Conservation (phyloP, 35 echinoderm and acorn worm genomes). For the Acanthaster planci region DNA sequence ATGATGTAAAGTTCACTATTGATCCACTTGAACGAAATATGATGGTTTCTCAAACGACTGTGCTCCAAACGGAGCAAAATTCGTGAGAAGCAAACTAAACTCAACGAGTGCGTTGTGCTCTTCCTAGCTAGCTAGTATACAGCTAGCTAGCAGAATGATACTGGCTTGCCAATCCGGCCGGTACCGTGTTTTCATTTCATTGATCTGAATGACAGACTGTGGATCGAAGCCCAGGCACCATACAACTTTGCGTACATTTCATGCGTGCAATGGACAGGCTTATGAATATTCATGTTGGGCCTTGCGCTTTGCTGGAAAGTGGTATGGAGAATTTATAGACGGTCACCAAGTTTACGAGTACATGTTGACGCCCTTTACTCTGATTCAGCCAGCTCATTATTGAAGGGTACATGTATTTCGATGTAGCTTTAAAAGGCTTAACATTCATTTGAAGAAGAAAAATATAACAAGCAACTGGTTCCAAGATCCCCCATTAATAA, state of each 20-base stretch:
- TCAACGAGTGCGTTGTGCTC: not conserved
- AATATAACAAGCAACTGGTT: too few species aligned
- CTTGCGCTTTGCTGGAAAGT: too few species aligned
- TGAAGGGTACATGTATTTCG: too few species aligned
- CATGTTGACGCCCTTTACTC: too few species aligned
- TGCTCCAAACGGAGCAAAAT: not conserved
- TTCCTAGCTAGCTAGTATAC: not conserved
- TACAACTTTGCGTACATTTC: not conserved
- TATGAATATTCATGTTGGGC: too few species aligned
- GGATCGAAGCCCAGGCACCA: slow-evolving; percentile 1
- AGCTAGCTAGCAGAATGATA: not conserved
- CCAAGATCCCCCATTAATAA: too few species aligned
- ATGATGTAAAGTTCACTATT: not conserved
- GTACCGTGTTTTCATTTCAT: not conserved
- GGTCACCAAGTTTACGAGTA: too few species aligned
- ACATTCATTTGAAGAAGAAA: too few species aligned
- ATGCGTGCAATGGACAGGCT: too few species aligned
- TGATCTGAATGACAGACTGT: not conserved
- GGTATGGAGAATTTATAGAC: too few species aligned
- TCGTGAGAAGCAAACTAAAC: not conserved
- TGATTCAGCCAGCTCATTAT: too few species aligned
- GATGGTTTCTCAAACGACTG: not conserved
- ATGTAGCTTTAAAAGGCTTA: too few species aligned
- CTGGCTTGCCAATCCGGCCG: not conserved
- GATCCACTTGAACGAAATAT: not conserved